phyloP scores from a whole-genome alignment of 2,888 invertebrate genomes.

The Cartodere bifasciata region DNA sequence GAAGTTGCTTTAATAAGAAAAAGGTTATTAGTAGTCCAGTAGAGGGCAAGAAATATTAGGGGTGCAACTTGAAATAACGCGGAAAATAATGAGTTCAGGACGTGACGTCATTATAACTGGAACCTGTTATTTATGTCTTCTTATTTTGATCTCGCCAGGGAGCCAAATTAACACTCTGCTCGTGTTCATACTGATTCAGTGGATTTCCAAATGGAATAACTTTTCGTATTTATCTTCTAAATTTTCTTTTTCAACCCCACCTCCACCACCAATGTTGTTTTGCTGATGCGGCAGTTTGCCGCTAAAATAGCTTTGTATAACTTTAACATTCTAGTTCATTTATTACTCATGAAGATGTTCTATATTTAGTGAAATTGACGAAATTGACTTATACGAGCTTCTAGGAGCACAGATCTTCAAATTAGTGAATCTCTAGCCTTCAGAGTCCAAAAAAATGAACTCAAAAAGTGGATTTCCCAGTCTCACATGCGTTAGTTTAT shows the following conservation, averaged over 20 bases:
- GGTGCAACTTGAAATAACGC: slow-evolving; percentile 37
- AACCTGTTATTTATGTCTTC: slow-evolving; percentile 37
- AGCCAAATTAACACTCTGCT: slow-evolving; percentile 32
- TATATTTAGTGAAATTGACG: too few species aligned
- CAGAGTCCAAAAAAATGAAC: too few species aligned
- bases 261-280: too few species aligned
- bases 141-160: slow-evolving; percentile 33
- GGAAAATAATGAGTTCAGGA: slow-evolving; percentile 38
- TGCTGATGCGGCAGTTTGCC: too few species aligned
- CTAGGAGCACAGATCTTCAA: too few species aligned
- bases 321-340: too few species aligned
- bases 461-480: too few species aligned
- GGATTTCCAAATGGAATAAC: slow-evolving; percentile 27
- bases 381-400: too few species aligned
- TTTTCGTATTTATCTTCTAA: slow-evolving; percentile 19
- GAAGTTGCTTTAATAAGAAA: slow-evolving; percentile 1
- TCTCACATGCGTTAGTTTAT: too few species aligned
- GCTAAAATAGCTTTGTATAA: too few species aligned
- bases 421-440: too few species aligned
- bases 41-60: slow-evolving; percentile 31
- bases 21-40: slow-evolving; percentile 31
- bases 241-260: slow-evolving; percentile 1
- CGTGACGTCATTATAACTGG: slow-evolving; percentile 39
- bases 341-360: too few species aligned
- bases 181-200: slow-evolving; percentile 27